Evolutionary conservation across 2,888 invertebrate species (phyloP).

Genomic region (Drosophila hamatofila): DNA sequence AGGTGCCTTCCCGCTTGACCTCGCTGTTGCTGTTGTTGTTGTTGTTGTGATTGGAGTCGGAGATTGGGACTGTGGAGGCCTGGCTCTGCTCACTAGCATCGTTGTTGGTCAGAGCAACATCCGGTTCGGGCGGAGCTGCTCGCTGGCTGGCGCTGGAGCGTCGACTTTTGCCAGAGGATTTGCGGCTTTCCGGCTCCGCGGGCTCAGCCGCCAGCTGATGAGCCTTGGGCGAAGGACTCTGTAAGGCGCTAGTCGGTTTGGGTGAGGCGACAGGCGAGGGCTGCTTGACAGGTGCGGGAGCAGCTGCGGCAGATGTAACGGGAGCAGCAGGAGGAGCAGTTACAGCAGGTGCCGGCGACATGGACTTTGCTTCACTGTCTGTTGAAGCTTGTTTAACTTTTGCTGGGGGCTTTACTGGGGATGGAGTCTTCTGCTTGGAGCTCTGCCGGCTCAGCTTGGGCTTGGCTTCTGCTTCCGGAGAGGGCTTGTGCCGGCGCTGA

Average conservation of each 20-base stretch:
- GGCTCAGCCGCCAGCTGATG: slow-evolving; percentile 1
- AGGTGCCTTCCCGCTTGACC: slow-evolving; percentile 82
- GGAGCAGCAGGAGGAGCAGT: background rate
- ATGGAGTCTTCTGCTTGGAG: slow-evolving; percentile 72
- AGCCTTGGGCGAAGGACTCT: slow-evolving; percentile 14
- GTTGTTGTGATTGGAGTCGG: slow-evolving; percentile 10
- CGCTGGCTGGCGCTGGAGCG: slow-evolving; percentile 66
- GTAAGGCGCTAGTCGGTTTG: slow-evolving; percentile 2
- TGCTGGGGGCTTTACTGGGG: slow-evolving; percentile 51
- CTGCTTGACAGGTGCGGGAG: slow-evolving; percentile 5
- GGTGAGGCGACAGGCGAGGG: slow-evolving; percentile 24
- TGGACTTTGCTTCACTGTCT: slow-evolving; percentile 54
- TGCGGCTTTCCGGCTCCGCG: slow-evolving; percentile 58
- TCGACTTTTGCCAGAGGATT: slow-evolving; percentile 60
- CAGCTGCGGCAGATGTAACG: background rate
- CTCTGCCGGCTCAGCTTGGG: slow-evolving; percentile 44
- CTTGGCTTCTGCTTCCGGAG: slow-evolving; percentile 40
- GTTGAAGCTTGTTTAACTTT: slow-evolving; percentile 53
- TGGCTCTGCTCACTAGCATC: slow-evolving; percentile 17
- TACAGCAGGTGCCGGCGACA: slow-evolving; percentile 47
- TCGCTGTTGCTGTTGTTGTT: slow-evolving; percentile 45
- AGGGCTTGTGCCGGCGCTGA: slow-evolving; percentile 40
- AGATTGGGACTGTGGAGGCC: slow-evolving; percentile 19
- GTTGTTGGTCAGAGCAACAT: slow-evolving; percentile 12
- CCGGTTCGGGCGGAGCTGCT: slow-evolving; percentile 21